phyloP scores from a whole-genome alignment of 2,888 invertebrate species.

The Plebejus anna region DNA sequence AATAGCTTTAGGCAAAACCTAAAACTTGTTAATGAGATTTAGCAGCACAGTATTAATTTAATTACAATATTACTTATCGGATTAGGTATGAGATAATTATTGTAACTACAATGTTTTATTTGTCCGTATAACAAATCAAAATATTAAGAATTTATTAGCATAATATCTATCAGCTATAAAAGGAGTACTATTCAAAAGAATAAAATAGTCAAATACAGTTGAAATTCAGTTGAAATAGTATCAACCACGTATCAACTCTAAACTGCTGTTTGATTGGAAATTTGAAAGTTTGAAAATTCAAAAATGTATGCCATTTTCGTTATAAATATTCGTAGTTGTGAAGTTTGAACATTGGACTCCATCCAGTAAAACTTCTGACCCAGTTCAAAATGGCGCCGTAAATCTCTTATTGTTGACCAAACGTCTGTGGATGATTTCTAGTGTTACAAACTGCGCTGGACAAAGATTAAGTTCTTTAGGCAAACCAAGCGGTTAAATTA shows the following conservation, averaged over 20 bases:
- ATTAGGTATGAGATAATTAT: neutral
- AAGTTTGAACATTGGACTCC: slow-evolving; percentile 14
- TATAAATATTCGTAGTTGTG: neutral
- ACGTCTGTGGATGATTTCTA: neutral
- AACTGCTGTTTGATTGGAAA: neutral
- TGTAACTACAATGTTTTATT: neutral
- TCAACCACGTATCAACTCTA: neutral
- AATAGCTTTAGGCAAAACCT: neutral
- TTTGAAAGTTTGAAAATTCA: neutral
- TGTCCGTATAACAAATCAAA: neutral
- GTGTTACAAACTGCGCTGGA: neutral
- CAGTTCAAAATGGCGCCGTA: slow-evolving; percentile 10
- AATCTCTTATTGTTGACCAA: neutral
- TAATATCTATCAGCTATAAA: neutral
- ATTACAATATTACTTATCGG: neutral
- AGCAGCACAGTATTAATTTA: neutral
- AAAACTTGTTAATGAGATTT: neutral
- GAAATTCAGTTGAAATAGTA: neutral
- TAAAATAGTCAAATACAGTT: neutral
- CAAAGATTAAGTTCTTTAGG: too few relatives aligned
- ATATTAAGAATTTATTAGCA: too few relatives aligned
- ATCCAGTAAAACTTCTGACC: slow-evolving; percentile 23
- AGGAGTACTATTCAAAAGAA: neutral
- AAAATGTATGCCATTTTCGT: neutral
- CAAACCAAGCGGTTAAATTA: neutral